phyloP scores from a whole-genome alignment of 2,797 vertebrate genomes.

The Alexandromys oeconomus region DNA sequence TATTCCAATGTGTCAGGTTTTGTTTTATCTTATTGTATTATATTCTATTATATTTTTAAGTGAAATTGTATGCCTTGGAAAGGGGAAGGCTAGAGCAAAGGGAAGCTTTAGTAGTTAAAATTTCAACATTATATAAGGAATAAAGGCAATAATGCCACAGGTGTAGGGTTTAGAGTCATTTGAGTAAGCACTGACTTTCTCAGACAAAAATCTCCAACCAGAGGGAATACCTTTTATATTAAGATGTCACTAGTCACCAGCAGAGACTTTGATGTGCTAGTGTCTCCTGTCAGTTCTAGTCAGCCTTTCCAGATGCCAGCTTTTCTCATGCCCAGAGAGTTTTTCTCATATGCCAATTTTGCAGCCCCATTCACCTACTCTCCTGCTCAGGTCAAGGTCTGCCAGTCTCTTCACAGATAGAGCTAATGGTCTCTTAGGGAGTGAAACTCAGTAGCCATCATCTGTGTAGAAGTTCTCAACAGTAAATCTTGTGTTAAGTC shows the following conservation, averaged over 20 bases:
- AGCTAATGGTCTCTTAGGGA: conserved; percentile 3
- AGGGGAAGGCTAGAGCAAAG: background rate
- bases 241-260: background rate
- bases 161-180: background rate
- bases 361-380: background rate
- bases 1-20: too few species aligned
- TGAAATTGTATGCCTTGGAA: background rate
- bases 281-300: background rate
- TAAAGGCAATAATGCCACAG: background rate
- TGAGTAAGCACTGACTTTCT: background rate
- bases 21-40: too few species aligned
- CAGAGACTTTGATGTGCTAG: background rate
- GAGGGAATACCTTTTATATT: background rate
- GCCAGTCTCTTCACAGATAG: background rate
- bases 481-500: background rate
- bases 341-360: background rate
- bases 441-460: background rate
- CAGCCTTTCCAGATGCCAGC: background rate
- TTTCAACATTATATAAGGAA: background rate
- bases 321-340: background rate
- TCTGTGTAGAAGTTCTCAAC: conserved; percentile 7
- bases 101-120: background rate
- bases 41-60: too few species aligned
- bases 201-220: background rate
- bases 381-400: background rate